Percentiles rank a stretch among this genome's conserved stretches.
These are phyloP conservation scores for Bellardia bayeri DNA, from an alignment of 2,888 invertebrate species.

Conservation along the genomic window DNA sequence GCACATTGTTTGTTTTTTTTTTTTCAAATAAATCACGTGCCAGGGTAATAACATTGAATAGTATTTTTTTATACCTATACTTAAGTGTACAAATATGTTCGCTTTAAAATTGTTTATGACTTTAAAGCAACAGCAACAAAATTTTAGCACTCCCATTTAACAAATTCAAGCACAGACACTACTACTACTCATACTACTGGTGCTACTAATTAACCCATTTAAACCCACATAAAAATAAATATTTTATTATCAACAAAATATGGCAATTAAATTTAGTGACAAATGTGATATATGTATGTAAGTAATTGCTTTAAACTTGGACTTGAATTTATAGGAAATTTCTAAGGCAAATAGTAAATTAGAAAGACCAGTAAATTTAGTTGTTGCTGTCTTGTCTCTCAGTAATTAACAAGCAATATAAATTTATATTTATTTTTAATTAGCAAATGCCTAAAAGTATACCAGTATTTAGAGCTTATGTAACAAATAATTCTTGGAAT, in stretches of 20 bases:
- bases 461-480: too few relatives aligned
- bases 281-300: neutral
- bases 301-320: slow-evolving; percentile 18
- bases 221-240: neutral
- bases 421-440: too few relatives aligned
- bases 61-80: neutral
- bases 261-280: neutral
- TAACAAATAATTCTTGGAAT: too few relatives aligned
- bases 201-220: slow-evolving; percentile 45
- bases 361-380: too few relatives aligned
- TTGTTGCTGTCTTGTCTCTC: too few relatives aligned
- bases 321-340: slow-evolving; percentile 22
- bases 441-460: too few relatives aligned
- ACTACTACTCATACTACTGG: neutral
- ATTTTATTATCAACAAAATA: neutral
- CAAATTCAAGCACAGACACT: neutral
- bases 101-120: slow-evolving; percentile 40
- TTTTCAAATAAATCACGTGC: slow-evolving; percentile 53
- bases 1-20: neutral
- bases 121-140: slow-evolving; percentile 31
- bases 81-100: neutral
- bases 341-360: neutral
- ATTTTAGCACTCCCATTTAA: slow-evolving; percentile 27
- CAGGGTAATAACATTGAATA: slow-evolving; percentile 54
- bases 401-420: too few relatives aligned